Conservation (phyloP, 2,113 vertebrate genomes). For the Cavia porcellus region DNA sequence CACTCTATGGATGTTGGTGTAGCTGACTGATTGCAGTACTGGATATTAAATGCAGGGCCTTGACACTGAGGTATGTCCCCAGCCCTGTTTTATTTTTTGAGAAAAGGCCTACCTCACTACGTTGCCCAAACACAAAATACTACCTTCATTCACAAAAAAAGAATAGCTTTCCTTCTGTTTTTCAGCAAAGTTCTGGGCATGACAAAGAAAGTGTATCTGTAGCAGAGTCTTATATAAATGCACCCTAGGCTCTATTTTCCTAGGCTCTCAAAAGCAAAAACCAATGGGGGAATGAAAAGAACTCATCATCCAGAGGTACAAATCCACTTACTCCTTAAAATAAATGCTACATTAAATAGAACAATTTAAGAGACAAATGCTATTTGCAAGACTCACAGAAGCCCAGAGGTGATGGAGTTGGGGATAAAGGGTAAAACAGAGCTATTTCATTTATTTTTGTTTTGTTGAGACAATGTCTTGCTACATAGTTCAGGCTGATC, state of each 20-base stretch:
- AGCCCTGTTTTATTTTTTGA: neutral
- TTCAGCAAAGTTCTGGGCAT: neutral
- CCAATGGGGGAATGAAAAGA: neutral
- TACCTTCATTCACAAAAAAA: neutral
- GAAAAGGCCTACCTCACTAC: neutral
- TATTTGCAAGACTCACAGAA: slow-evolving; percentile 45
- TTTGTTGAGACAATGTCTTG: neutral
- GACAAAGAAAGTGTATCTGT: neutral
- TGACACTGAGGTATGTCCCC: neutral
- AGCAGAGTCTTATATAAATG: neutral
- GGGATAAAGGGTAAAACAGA: neutral
- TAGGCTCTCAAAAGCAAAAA: slow-evolving; percentile 50
- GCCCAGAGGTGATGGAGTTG: neutral
- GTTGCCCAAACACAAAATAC: neutral
- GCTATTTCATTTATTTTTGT: neutral
- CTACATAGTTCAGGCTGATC: neutral
- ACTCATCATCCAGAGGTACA: slow-evolving; percentile 11
- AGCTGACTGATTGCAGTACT: neutral
- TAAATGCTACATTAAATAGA: slow-evolving; percentile 6
- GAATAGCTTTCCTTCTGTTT: neutral
- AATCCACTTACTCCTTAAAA: slow-evolving; percentile 58
- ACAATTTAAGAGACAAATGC: slow-evolving; percentile 26
- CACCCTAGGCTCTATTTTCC: neutral
- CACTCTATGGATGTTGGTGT: neutral
- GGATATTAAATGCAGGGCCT: neutral